Percentiles rank a stretch among this genome's conserved stretches.
Conservation (phyloP, 2,113 vertebrate species). For the Lota lota region DNA sequence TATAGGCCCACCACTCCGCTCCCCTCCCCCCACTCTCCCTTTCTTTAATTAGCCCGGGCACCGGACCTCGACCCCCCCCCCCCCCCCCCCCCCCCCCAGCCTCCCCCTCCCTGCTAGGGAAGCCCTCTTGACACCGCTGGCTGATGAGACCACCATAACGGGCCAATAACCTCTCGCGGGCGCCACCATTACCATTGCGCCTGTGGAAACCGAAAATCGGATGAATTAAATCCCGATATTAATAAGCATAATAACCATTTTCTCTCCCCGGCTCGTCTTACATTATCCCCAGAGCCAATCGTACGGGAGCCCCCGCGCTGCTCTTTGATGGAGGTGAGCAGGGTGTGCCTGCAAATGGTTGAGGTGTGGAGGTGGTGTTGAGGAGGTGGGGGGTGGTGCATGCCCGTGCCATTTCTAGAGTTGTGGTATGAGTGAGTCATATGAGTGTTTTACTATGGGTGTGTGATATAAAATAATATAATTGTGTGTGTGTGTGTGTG, state of each 20-base stretch:
- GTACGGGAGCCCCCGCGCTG: constrained; percentile 21
- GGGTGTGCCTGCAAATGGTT: constrained; percentile 48
- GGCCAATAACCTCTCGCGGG: constrained; percentile 70
- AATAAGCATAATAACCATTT: constrained; percentile 71
- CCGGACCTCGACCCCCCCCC: constrained; percentile 24
- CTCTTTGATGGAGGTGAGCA: constrained; percentile 59
- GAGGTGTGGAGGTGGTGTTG: constrained; percentile 38
- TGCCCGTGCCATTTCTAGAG: background rate
- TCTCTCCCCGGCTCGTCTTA: constrained; percentile 35
- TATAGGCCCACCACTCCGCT: constrained; percentile 47
- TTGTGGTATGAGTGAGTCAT: background rate
- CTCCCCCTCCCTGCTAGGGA: too few species aligned
- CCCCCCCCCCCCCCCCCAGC: constrained; percentile 7
- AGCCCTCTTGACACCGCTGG: constrained; percentile 67
- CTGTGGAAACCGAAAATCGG: constrained; percentile 57
- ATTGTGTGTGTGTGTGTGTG: background rate
- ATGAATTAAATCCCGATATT: constrained; percentile 80
- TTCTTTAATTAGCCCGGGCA: constrained; percentile 74
- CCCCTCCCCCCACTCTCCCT: constrained; percentile 2
- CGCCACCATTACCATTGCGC: constrained; percentile 59
- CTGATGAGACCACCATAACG: constrained; percentile 77
- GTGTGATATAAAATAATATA: background rate
- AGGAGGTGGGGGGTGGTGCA: constrained; percentile 10
- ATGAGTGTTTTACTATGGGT: background rate
- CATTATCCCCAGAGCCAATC: constrained; percentile 60